phyloP scores from a whole-genome alignment of 2,888 invertebrate genomes.

The Metacarcinus magister region DNA sequence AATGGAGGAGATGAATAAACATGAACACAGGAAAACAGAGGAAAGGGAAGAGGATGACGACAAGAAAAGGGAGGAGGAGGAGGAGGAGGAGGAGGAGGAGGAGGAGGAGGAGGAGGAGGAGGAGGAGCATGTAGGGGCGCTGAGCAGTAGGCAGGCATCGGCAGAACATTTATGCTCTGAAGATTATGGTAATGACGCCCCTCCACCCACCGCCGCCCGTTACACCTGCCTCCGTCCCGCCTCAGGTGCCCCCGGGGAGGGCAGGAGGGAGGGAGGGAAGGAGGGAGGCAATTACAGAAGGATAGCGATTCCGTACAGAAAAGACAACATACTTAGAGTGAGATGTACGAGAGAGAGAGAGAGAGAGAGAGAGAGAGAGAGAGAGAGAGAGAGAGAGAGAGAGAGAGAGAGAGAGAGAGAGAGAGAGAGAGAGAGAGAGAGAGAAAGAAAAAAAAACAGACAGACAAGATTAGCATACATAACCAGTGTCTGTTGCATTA shows the following conservation, averaged over 20 bases:
- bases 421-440: background rate
- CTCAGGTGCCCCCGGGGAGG: background rate
- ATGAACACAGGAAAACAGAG: background rate
- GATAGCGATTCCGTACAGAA: background rate
- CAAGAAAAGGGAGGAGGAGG: background rate
- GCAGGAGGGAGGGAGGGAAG: background rate
- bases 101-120: conserved; percentile 36
- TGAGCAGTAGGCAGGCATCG: conserved; percentile 4
- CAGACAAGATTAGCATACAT: background rate
- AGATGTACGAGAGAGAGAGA: background rate
- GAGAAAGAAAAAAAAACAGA: background rate
- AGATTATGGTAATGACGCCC: conserved; percentile 35
- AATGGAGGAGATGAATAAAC: background rate
- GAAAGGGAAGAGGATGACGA: background rate
- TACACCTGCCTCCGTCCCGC: conserved; percentile 18
- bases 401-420: conserved; percentile 47
- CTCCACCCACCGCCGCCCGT: conserved; percentile 36
- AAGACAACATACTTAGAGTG: background rate
- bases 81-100: background rate
- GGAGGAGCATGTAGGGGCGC: background rate
- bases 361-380: background rate
- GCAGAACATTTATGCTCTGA: conserved; percentile 22
- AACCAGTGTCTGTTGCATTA: too few species aligned
- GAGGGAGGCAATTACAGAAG: background rate
- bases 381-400: background rate